Evolutionary conservation across 2,888 invertebrate genomes (phyloP), one percentile per base, ranked within the genome.

Genomic region (Polietes domitor): DNA sequence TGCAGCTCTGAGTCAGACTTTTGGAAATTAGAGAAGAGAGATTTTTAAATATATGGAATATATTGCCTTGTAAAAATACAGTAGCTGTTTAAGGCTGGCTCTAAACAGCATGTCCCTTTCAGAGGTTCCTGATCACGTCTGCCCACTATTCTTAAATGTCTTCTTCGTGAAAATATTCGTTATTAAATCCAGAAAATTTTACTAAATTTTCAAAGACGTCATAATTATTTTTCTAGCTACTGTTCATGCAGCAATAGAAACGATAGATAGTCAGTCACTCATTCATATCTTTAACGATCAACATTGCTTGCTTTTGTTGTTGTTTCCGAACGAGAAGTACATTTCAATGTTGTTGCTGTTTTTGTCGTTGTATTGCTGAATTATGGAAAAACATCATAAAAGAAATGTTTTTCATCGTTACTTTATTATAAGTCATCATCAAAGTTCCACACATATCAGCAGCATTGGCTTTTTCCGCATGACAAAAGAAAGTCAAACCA

Each of bases 401-500:
- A 83, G 71, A 83, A 80, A 83, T 74, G 77, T 75, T 77, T 80
- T 80, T 37, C 55, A 80, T 71, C 72, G 74, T 71, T 77, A 68
- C 73, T 58, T 68, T 61, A 77, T 61, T 73, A 61, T 75, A 80
- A 80, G 71, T 75, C 83, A 75, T 78, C 75, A 77, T 72, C 72
- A 74, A 74, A 82, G 76, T 76, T 76, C 53, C 73, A 73, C 73
- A 73, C 73, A 73, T 73, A 73, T 73, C 26, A 70, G 47, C 77
- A 75, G 75, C 65, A 81, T 84, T 84, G 76, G 81, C 76, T 53
- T 84, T 84, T 84, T 81, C 84, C 84, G 84, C 84, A 84, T 84
- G 84, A 84, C 81, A 81, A 84, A 84, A 81, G 84, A 84, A 84
- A 84, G 84, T 84, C 84, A 79, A 78, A 84, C 65, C 84, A 81